Percentiles rank a stretch among this genome's conserved stretches.
These are phyloP conservation scores for Drosophila kepulauana DNA, from an alignment of 1,140 invertebrate species.

Conservation along the genomic window DNA sequence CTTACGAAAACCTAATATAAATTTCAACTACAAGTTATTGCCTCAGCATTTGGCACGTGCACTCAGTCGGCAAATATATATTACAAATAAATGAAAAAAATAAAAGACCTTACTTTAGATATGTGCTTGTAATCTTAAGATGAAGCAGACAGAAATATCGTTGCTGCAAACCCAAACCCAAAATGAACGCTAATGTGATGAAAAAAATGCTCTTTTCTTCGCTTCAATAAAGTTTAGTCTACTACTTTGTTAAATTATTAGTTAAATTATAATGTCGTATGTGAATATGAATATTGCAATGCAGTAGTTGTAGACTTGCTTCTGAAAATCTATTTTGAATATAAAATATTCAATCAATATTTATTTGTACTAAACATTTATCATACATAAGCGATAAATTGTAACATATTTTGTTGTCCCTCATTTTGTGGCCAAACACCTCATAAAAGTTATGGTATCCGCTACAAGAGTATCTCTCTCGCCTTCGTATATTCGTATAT, in stretches of 20 bases:
- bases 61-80: conserved; percentile 68
- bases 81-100: conserved; percentile 49
- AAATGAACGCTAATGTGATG: background rate
- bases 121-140: conserved; percentile 4
- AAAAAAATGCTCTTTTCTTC: background rate
- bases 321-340: background rate
- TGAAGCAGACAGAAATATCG: conserved; percentile 30
- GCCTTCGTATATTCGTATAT: background rate
- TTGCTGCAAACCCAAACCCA: background rate
- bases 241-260: too few species aligned
- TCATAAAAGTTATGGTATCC: conserved; percentile 3
- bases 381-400: background rate
- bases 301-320: background rate
- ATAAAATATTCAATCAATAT: conserved; percentile 1
- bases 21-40: conserved; percentile 71
- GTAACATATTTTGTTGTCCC: background rate
- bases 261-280: too few species aligned
- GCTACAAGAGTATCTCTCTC: background rate
- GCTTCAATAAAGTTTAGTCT: background rate
- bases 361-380: background rate
- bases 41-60: conserved; percentile 73
- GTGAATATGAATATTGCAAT: too few species aligned
- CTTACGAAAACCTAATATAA: conserved; percentile 66
- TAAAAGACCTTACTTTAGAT: conserved; percentile 11
- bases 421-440: background rate